A percentile compares a stretch with the other conserved stretches of the same genome.
phyloP scores from a whole-genome alignment of 2,888 invertebrate genomes.

The Thymelicus sylvestris region DNA sequence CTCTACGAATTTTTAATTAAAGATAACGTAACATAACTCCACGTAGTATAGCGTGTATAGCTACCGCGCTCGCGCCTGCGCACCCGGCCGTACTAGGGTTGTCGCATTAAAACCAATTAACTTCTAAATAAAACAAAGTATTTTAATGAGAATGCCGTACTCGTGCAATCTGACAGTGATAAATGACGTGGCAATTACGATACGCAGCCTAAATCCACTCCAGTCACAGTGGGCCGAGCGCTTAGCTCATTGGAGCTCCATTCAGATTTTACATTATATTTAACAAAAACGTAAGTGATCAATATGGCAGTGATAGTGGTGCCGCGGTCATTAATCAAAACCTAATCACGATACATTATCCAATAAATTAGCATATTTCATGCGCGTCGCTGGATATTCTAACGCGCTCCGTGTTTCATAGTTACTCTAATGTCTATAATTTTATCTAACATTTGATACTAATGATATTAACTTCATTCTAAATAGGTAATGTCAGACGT shows the following conservation, averaged over 20 bases:
- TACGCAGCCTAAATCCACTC: conserved; percentile 39
- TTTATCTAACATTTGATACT: conserved; percentile 38
- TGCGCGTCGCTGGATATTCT: conserved; percentile 35
- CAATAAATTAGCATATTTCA: conserved; percentile 38
- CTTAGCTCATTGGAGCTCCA: conserved; percentile 33
- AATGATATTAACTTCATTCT: conserved; percentile 34
- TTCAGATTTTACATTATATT: conserved; percentile 39
- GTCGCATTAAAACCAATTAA: conserved; percentile 49
- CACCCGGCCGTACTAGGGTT: conserved; percentile 55
- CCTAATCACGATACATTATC: conserved; percentile 38
- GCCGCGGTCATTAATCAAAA: conserved; percentile 38
- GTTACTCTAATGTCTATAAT: conserved; percentile 36
- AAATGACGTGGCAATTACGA: conserved; percentile 46
- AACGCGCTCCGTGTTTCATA: conserved; percentile 28
- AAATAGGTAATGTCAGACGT: conserved; percentile 25
- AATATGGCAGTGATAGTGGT: conserved; percentile 37
- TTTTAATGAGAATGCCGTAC: conserved; percentile 49
- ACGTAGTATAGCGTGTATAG: conserved; percentile 70
- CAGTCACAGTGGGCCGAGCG: conserved; percentile 32
- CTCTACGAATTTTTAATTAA: conserved; percentile 79
- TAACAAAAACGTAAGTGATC: conserved; percentile 38
- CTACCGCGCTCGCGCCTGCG: conserved; percentile 47
- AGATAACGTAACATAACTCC: conserved; percentile 79
- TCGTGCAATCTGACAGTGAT: conserved; percentile 53
- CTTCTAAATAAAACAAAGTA: conserved; percentile 46